Evolutionary conservation across 2,888 invertebrate species (phyloP), one percentile per base, ranked within the genome.

Genomic region (Caenorhabditis plicata): DNA sequence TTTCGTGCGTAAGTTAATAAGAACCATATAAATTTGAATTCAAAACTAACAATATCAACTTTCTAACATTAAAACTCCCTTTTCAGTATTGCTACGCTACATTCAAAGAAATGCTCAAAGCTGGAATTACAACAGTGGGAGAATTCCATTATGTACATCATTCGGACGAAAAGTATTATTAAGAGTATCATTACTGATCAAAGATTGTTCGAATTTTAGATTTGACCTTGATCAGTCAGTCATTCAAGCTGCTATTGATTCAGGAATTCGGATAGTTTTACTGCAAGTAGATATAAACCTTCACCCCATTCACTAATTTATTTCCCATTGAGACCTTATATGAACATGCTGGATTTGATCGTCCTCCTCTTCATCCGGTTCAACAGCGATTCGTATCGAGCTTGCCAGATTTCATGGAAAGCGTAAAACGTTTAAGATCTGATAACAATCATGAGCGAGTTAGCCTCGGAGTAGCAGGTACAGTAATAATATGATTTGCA

Each of bases 111-210:
- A 80, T 80, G 80, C 43, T 79, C 1, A 53, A 60, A 8, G 72
- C 77, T 3, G 80, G 80, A 19, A 80, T 80, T 38, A 80, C 80
- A 2, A 71, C 74, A 3, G 80, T 80, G 7, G 80, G 80, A 17
- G 80, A 80, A 45, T 80, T 80, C 44, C 80, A 80, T 56, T 80
- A 80, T 41, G 77, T 80, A 2, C 80, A 80, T 55, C 80, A 80
- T 45, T 71, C 69, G 3, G 50, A 57, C 19, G 60, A 50, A 11
- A 43, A 57, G 51, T 69, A n/a, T 27, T 35, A 20, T 43, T 20
- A 23, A 17, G 20, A 25, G 22, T 13, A 22, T 11, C 7, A n/a
- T n/a, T n/a, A n/a, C n/a, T n/a, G n/a, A n/a, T n/a, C n/a, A n/a
- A n/a, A n/a, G n/a, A n/a, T n/a, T n/a, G n/a, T n/a, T n/a, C n/a